These are phyloP conservation scores for Arrhopalites spinosus DNA, from an alignment of 2,888 invertebrate species.

Conservation along the genomic window DNA sequence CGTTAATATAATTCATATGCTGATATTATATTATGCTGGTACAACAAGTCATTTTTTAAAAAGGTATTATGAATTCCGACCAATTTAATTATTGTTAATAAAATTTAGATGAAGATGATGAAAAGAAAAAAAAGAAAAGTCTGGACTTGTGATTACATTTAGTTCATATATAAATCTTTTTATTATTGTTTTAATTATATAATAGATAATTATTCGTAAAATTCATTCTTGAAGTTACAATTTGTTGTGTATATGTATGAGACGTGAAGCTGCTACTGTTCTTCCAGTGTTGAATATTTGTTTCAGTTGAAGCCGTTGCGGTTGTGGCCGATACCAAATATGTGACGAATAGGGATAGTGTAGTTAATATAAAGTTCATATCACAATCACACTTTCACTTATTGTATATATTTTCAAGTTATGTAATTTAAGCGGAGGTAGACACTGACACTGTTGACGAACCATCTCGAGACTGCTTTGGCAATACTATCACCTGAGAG, in stretches of 20 bases:
- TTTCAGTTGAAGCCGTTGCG: no score
- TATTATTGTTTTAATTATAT: no score
- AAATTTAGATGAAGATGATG: not conserved
- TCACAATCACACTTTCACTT: constrained; percentile 14
- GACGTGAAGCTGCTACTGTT: no score
- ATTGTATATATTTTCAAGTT: not conserved
- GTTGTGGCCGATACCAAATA: no score
- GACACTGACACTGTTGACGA: constrained; percentile 19
- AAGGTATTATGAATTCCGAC: no score
- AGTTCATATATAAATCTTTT: no score
- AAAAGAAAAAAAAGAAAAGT: not conserved
- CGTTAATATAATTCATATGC: not conserved
- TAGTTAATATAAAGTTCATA: constrained; percentile 6
- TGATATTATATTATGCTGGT: not conserved
- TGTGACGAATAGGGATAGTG: not conserved
- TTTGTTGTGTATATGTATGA: no score
- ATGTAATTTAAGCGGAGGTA: no score
- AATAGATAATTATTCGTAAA: no score
- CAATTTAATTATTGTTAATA: no score
- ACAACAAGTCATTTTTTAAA: not conserved
- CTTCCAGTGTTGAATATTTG: no score
- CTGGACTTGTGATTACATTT: not conserved
- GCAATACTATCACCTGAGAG: constrained; percentile 49
- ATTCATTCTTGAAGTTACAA: no score
- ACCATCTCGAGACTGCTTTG: constrained; percentile 37